Conservation (phyloP, 2,888 invertebrate species). For the Mallateleia sp. region DNA sequence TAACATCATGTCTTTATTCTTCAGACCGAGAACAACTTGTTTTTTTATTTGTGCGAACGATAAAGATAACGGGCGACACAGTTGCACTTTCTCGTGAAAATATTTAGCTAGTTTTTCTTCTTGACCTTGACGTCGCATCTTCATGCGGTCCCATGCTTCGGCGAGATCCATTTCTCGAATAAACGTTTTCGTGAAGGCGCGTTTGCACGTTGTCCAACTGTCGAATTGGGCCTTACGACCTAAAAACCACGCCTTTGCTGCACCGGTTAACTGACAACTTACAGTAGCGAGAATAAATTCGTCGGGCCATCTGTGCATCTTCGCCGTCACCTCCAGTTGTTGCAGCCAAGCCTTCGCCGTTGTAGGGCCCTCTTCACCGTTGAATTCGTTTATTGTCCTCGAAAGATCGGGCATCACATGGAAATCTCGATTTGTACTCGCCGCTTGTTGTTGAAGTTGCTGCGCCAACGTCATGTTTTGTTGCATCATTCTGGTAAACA, state of each 20-base stretch:
- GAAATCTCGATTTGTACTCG: constrained; percentile 4
- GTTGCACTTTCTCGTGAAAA: constrained; percentile 38
- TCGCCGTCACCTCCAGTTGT: constrained; percentile 48
- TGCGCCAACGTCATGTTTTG: background rate
- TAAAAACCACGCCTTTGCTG: constrained; percentile 7
- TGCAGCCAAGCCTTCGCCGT: constrained; percentile 58
- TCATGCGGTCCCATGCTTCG: constrained; percentile 19
- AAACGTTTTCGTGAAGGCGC: constrained; percentile 15
- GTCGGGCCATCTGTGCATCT: constrained; percentile 28
- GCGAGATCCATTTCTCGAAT: constrained; percentile 23
- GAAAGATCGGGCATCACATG: constrained; percentile 34
- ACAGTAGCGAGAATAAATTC: background rate
- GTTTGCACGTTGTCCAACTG: constrained; percentile 3
- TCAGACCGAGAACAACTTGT: constrained; percentile 24
- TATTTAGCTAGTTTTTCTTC: background rate
- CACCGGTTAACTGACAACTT: background rate
- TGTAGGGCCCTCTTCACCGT: constrained; percentile 34
- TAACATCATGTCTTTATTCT: constrained; percentile 18
- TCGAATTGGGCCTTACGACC: constrained; percentile 1
- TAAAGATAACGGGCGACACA: constrained; percentile 5
- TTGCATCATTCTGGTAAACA: background rate
- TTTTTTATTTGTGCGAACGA: constrained; percentile 21
- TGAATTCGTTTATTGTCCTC: constrained; percentile 50
- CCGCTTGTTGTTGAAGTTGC: background rate
- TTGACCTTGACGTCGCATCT: background rate